These are phyloP conservation scores for Coelinius sp. DNA, from an alignment of 2,888 invertebrate genomes.

Conservation along the genomic window DNA sequence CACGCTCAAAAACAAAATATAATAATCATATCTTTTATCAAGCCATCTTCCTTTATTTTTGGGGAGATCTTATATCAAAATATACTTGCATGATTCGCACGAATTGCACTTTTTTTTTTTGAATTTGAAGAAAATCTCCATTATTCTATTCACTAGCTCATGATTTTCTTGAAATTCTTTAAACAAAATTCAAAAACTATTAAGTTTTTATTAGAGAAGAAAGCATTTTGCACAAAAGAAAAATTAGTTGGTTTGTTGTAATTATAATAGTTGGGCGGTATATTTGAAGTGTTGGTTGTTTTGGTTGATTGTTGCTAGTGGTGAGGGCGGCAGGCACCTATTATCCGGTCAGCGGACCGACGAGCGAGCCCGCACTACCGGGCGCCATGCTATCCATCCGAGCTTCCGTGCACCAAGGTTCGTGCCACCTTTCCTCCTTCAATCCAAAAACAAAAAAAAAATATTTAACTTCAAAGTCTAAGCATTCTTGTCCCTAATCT, in stretches of 20 bases:
- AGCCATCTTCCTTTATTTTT: too few relatives aligned
- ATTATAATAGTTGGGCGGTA: conserved; percentile 63
- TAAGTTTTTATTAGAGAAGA: neutral
- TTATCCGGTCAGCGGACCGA: conserved; percentile 84
- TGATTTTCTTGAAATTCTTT: conserved; percentile 20
- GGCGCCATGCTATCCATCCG: conserved; percentile 72
- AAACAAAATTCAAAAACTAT: neutral
- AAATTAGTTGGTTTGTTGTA: conserved; percentile 55
- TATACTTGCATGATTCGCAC: conserved; percentile 50
- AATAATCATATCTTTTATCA: too few relatives aligned
- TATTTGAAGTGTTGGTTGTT: conserved; percentile 71
- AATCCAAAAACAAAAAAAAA: conserved; percentile 24
- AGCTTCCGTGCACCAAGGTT: conserved; percentile 73
- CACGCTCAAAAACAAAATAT: too few relatives aligned
- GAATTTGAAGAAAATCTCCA: too few relatives aligned
- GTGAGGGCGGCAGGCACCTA: conserved; percentile 94
- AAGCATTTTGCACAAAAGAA: conserved; percentile 3
- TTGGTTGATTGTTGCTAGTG: conserved; percentile 79
- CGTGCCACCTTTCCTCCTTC: conserved; percentile 65
- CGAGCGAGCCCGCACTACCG: conserved; percentile 74
- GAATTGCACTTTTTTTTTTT: conserved; percentile 54
- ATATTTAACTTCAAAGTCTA: too few relatives aligned
- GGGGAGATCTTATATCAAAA: neutral
- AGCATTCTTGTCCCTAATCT: neutral
- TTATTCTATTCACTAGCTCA: conserved; percentile 33